Evolutionary conservation across 2,797 vertebrate genomes (phyloP).

Genomic region (Typhlichthys eigenmanni): DNA sequence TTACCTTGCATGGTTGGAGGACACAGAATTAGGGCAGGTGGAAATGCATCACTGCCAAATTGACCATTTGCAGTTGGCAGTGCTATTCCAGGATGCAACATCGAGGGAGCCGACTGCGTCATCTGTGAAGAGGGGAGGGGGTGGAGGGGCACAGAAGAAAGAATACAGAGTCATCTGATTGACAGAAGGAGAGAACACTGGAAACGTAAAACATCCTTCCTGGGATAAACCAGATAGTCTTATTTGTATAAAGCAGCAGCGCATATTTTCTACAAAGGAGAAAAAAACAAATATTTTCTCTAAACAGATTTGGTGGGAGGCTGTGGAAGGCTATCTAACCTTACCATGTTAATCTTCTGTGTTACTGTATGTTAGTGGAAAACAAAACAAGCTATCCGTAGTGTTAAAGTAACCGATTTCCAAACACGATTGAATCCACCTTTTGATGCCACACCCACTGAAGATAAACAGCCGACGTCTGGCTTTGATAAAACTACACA

Average conservation of each 20-base stretch:
- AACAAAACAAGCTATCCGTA: too few relatives aligned
- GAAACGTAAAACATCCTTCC: not conserved
- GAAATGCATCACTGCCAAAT: slow-evolving; percentile 93
- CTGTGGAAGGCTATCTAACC: too few relatives aligned
- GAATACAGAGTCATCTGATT: not conserved
- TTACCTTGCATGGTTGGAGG: slow-evolving; percentile 93
- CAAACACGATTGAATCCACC: too few relatives aligned
- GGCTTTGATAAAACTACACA: too few relatives aligned
- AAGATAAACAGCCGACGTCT: too few relatives aligned
- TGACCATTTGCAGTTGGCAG: slow-evolving; percentile 88
- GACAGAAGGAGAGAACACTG: not conserved
- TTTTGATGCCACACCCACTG: too few relatives aligned
- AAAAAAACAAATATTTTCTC: too few relatives aligned
- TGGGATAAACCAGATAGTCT: not conserved
- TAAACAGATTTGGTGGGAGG: too few relatives aligned
- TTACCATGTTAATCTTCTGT: too few relatives aligned
- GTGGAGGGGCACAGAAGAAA: not conserved
- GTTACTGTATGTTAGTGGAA: too few relatives aligned
- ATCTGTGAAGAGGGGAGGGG: slow-evolving; percentile 68
- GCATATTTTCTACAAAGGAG: too few relatives aligned
- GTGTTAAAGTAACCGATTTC: too few relatives aligned
- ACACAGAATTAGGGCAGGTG: slow-evolving; percentile 92
- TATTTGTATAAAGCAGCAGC: not conserved
- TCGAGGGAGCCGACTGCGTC: slow-evolving; percentile 85
- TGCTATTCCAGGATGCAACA: slow-evolving; percentile 92